Conservation (phyloP, 2,113 vertebrate genomes). For the Heterochromis multidens region DNA sequence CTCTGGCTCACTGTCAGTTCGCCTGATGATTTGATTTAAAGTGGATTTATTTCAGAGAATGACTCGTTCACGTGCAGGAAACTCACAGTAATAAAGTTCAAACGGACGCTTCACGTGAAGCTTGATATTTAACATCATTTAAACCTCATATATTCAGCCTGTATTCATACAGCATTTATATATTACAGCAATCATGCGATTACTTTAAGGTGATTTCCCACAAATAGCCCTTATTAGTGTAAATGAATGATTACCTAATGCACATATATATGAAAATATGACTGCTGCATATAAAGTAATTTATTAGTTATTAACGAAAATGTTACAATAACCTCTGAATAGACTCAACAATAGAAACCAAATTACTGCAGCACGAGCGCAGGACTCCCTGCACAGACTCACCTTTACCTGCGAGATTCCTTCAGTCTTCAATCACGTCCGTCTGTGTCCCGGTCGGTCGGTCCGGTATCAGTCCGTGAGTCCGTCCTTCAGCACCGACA, state of each 20-base stretch:
- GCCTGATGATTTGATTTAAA: too few relatives aligned
- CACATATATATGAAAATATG: background rate
- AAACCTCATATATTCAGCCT: accelerated
- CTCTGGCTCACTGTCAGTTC: background rate
- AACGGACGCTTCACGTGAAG: background rate
- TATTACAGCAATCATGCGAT: background rate
- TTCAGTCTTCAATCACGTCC: background rate
- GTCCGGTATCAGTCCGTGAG: accelerated
- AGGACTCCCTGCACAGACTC: background rate
- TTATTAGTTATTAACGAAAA: background rate
- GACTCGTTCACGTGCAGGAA: background rate
- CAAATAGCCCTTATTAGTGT: too few relatives aligned
- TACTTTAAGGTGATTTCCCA: background rate
- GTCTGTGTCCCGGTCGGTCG: background rate
- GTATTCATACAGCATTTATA: background rate
- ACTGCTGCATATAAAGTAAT: background rate
- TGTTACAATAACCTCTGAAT: background rate
- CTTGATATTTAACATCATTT: background rate
- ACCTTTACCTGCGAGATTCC: background rate
- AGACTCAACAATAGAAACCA: background rate
- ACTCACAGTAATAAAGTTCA: background rate
- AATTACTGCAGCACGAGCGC: background rate
- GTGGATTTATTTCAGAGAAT: too few relatives aligned
- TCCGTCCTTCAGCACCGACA: background rate
- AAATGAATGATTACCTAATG: too few relatives aligned